Evolutionary conservation across 1,140 invertebrate genomes (phyloP).

Genomic region (Caenorhabditis inopinata): DNA sequence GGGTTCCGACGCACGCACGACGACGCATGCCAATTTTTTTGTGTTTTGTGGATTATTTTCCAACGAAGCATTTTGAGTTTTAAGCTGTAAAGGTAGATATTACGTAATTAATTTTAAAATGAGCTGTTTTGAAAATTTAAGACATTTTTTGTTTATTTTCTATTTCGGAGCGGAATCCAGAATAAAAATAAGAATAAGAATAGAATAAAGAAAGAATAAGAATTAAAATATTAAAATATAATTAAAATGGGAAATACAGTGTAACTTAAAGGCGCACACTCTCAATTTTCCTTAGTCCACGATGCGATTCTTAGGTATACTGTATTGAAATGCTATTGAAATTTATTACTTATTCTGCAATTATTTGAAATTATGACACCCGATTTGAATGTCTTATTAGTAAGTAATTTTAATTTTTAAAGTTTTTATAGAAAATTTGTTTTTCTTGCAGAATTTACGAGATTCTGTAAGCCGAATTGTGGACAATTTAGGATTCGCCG

Average conservation of each 20-base stretch:
- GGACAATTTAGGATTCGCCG: not conserved
- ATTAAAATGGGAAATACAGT: not conserved
- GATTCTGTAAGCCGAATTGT: constrained; percentile 3
- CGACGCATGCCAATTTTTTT: no score
- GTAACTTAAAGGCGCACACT: not conserved
- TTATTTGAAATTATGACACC: not conserved
- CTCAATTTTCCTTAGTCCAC: no score
- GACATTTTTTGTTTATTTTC: no score
- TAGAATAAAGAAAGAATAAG: not conserved
- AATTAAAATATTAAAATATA: not conserved
- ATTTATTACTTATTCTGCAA: not conserved
- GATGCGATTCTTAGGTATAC: not conserved
- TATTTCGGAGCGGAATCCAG: not conserved
- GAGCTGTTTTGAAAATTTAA: no score
- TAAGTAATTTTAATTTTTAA: not conserved
- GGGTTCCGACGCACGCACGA: no score
- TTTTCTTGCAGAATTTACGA: not conserved
- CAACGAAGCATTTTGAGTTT: no score
- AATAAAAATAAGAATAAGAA: not conserved
- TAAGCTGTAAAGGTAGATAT: no score
- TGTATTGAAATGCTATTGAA: not conserved
- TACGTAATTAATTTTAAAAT: no score
- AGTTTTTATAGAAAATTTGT: not conserved
- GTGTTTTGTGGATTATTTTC: no score
- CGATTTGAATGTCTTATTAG: not conserved